phyloP scores from a whole-genome alignment of 2,888 invertebrate species.

The Pseudococcus viburni region DNA sequence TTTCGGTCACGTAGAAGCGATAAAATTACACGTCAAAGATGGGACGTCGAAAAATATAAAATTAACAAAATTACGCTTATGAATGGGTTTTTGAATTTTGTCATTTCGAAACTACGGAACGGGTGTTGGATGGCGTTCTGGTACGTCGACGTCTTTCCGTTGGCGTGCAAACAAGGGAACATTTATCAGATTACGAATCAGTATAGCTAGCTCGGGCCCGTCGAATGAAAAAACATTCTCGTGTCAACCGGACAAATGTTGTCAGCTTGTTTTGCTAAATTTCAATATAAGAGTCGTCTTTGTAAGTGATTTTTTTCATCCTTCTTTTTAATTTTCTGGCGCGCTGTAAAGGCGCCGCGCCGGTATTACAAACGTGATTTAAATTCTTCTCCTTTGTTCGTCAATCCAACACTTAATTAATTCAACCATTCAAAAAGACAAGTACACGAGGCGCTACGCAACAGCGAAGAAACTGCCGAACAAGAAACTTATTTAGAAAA shows the following conservation, averaged over 20 bases:
- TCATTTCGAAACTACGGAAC: background rate
- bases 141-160: background rate
- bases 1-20: too few species aligned
- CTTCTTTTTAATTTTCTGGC: constrained; percentile 37
- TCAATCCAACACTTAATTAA: constrained; percentile 49
- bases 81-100: background rate
- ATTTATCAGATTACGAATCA: background rate
- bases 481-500: constrained; percentile 39
- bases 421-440: constrained; percentile 34
- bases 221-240: constrained; percentile 7
- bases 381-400: constrained; percentile 38
- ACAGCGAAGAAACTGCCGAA: constrained; percentile 15
- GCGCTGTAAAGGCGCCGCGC: background rate
- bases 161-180: background rate
- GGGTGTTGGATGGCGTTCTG: background rate
- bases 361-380: constrained; percentile 42
- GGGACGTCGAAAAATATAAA: background rate
- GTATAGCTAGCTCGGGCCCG: background rate
- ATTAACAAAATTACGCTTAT: constrained; percentile 1
- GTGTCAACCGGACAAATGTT: constrained; percentile 12
- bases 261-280: constrained; percentile 35
- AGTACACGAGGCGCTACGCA: background rate
- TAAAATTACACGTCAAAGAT: too few species aligned
- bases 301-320: constrained; percentile 7
- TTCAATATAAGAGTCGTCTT: constrained; percentile 14